Base-by-base conservation (phyloP, 1,140 invertebrate genomes). In the Odontomachus brunneus region DNA sequence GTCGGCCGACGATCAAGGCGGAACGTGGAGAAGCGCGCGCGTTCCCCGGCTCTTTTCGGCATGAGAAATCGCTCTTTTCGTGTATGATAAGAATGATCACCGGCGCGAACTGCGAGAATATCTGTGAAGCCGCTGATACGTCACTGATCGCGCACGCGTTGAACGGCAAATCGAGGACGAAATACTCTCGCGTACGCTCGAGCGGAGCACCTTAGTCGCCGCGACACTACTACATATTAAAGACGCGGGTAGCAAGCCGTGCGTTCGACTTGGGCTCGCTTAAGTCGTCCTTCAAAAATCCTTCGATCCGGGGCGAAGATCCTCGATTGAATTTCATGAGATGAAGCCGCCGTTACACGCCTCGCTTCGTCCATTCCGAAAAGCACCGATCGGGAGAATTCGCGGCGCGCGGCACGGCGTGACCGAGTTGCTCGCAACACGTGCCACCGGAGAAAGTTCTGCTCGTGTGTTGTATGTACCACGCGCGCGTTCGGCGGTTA, bases 321-420 rank as follows among this genome's bases (percentile, higher is more conserved):
- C 44, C 71, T 19, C 87, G 80, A 89, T 91, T 91, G 89, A 91
- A 91, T 91, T 91, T 91, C 90, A 91, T 91, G 90, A 91, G 90
- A 91, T 90, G 90, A 90, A 75, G 62, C 88, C 57, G 67, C 87
- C 86, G 87, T 91, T 91, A 91, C 90, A 91, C 89, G 90, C 84
- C 86, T 90, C 88, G 89, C 84, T 91, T 90, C 84, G 90, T 84
- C 84, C 87, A 85, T 86, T 84, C 87, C 88, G 80, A 80, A 75
- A 73, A 78, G 69, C 60, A 82, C 55, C 83, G 83, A 85, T 75
- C 60, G 65, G 44, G 75, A 82, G 69, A 88, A 85, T 74, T 59
- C 60, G 83, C 84, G 53, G 15, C 72, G 59, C 63, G 73, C 63
- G 73, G 57, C 57, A 29, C 72, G 59, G 66, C 83, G 71, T 88